A percentile compares a stretch with the other conserved stretches of the same genome.
These are phyloP conservation scores for Astur gentilis DNA, from an alignment of 2,113 vertebrate genomes.

Conservation along the genomic window DNA sequence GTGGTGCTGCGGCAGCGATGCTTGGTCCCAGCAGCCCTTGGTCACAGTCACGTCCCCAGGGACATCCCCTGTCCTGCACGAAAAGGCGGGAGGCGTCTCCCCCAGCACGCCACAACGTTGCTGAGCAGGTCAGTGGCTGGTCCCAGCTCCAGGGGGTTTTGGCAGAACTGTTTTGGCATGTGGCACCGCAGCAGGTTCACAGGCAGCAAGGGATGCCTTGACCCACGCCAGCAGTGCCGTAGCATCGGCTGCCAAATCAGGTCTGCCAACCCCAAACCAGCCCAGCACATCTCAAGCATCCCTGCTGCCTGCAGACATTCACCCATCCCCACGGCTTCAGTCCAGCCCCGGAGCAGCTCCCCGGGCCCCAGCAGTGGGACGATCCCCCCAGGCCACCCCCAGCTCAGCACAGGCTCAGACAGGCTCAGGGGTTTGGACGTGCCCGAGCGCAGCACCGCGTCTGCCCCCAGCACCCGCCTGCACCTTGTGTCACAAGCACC, in stretches of 20 bases:
- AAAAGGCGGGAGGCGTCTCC: neutral
- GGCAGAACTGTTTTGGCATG: neutral
- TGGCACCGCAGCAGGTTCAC: neutral
- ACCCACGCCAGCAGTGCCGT: fast-evolving
- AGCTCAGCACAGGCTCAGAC: neutral
- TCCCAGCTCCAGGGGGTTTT: neutral
- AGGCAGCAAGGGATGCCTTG: neutral
- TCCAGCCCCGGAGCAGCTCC: fast-evolving
- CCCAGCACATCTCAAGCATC: fast-evolving
- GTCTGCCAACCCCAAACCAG: neutral
- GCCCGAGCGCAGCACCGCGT: fast-evolving
- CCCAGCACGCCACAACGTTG: fast-evolving
- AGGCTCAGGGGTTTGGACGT: fast-evolving
- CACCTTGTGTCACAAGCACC: neutral
- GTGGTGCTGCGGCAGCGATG: neutral
- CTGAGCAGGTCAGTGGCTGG: neutral
- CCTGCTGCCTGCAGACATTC: neutral
- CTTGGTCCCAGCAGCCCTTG: neutral
- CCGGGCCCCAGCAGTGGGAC: fast-evolving
- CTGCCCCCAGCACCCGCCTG: neutral
- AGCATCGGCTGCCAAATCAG: fast-evolving
- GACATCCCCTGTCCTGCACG: neutral
- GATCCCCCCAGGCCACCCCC: neutral
- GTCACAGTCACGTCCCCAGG: neutral
- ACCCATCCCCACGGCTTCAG: neutral